These are phyloP conservation scores for Drosophila incognita DNA, from an alignment of 2,888 invertebrate species.

Conservation along the genomic window DNA sequence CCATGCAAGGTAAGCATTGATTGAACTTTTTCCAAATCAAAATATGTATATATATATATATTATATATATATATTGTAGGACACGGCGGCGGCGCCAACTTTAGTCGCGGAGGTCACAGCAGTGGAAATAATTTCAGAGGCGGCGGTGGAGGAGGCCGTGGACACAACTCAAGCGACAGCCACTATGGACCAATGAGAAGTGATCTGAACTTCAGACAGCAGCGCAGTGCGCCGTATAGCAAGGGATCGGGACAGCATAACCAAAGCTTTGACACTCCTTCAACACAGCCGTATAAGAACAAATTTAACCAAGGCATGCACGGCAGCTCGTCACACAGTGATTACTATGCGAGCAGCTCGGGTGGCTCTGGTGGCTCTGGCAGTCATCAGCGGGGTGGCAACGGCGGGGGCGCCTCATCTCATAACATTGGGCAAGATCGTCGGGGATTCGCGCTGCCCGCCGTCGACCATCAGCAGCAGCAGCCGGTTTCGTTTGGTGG, in stretches of 20 bases:
- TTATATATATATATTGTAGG: constrained; percentile 1
- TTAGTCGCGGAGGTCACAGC: constrained; percentile 72
- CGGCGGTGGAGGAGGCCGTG: constrained; percentile 35
- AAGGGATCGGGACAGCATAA: constrained; percentile 52
- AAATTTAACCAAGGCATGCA: constrained; percentile 49
- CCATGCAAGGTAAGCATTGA: constrained; percentile 41
- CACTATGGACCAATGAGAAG: constrained; percentile 74
- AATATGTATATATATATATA: background rate
- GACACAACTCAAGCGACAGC: constrained; percentile 40
- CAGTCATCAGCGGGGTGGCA: constrained; percentile 39
- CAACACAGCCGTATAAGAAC: constrained; percentile 54
- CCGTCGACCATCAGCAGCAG: constrained; percentile 63
- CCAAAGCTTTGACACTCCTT: constrained; percentile 51
- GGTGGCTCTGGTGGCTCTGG: constrained; percentile 24
- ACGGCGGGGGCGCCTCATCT: constrained; percentile 30
- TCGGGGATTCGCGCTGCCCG: constrained; percentile 83
- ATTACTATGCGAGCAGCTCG: constrained; percentile 39
- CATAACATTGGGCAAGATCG: constrained; percentile 79
- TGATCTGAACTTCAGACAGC: constrained; percentile 68
- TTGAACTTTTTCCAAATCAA: background rate
- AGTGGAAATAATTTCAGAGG: constrained; percentile 54
- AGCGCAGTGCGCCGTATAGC: constrained; percentile 71
- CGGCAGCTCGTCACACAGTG: constrained; percentile 44
- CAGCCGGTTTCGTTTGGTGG: constrained; percentile 62
- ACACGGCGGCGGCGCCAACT: constrained; percentile 35